Percentiles rank a stretch among this genome's conserved stretches.
These are phyloP conservation scores for Amblyteles armatorius DNA, from an alignment of 2,888 invertebrate genomes.

Conservation along the genomic window DNA sequence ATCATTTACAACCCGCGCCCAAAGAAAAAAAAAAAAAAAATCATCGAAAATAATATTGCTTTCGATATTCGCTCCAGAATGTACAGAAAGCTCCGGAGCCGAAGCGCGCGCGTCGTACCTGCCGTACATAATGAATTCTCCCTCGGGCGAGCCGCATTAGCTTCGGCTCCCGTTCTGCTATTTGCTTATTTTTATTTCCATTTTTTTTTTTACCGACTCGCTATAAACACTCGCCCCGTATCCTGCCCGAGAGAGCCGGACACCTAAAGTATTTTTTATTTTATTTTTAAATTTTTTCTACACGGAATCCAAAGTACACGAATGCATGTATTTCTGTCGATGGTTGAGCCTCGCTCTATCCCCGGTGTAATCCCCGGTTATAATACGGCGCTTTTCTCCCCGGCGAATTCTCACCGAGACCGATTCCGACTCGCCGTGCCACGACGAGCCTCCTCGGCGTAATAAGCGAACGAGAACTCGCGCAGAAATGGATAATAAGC, in stretches of 20 bases:
- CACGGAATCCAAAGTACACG: background rate
- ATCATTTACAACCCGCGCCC: too few relatives aligned
- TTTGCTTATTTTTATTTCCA: background rate
- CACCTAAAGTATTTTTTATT: background rate
- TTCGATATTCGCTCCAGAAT: too few relatives aligned
- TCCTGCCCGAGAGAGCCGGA: background rate
- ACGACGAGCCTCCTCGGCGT: slow-evolving; percentile 29
- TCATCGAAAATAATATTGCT: too few relatives aligned
- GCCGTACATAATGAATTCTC: background rate
- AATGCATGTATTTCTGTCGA: slow-evolving; percentile 20
- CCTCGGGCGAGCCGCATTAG: background rate
- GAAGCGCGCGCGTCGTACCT: too few relatives aligned
- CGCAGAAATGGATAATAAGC: slow-evolving; percentile 58
- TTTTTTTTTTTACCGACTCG: background rate
- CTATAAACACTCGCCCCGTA: background rate
- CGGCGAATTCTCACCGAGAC: slow-evolving; percentile 15
- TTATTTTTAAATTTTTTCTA: background rate
- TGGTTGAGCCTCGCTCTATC: slow-evolving; percentile 23
- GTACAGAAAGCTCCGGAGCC: too few relatives aligned
- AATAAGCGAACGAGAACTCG: slow-evolving; percentile 52
- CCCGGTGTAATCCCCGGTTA: slow-evolving; percentile 19
- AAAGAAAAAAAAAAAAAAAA: too few relatives aligned
- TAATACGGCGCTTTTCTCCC: slow-evolving; percentile 5
- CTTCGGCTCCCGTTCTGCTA: slow-evolving; percentile 6
- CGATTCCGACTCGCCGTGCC: background rate